These are phyloP conservation scores for Mus pahari DNA, from an alignment of 2,113 vertebrate genomes.

Conservation along the genomic window DNA sequence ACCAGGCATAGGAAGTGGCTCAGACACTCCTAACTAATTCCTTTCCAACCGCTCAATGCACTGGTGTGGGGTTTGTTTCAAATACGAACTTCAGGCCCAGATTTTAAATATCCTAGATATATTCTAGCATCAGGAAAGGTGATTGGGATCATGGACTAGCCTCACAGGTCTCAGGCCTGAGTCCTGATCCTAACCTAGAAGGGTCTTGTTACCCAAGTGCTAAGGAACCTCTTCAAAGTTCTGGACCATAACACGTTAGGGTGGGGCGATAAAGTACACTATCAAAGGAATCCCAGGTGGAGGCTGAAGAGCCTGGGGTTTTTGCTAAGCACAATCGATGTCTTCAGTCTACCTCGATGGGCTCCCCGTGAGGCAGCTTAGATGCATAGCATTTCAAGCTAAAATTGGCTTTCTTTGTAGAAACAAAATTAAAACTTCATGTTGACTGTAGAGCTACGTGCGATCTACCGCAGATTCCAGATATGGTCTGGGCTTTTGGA, in stretches of 20 bases:
- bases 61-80: not conserved
- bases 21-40: not conserved
- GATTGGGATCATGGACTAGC: not conserved
- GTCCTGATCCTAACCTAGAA: not conserved
- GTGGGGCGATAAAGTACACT: not conserved
- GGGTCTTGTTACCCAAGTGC: not conserved
- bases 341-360: not conserved
- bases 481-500: conserved; percentile 1
- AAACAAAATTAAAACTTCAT: conserved; percentile 51
- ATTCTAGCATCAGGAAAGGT: not conserved
- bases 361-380: not conserved
- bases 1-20: not conserved
- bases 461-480: not conserved
- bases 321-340: not conserved
- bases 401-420: conserved; percentile 52
- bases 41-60: not conserved
- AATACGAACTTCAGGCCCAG: not conserved
- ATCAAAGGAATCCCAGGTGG: not conserved
- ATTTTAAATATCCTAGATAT: conserved; percentile 54
- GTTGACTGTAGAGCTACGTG: not conserved
- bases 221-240: conserved; percentile 10
- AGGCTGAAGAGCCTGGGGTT: not conserved
- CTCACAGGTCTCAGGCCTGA: not conserved
- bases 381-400: conserved; percentile 9
- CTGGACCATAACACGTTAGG: not conserved